Percentiles rank a stretch among this genome's conserved stretches.
phyloP scores from a whole-genome alignment of 1,140 invertebrate genomes.

The Heliothis subflexa region DNA sequence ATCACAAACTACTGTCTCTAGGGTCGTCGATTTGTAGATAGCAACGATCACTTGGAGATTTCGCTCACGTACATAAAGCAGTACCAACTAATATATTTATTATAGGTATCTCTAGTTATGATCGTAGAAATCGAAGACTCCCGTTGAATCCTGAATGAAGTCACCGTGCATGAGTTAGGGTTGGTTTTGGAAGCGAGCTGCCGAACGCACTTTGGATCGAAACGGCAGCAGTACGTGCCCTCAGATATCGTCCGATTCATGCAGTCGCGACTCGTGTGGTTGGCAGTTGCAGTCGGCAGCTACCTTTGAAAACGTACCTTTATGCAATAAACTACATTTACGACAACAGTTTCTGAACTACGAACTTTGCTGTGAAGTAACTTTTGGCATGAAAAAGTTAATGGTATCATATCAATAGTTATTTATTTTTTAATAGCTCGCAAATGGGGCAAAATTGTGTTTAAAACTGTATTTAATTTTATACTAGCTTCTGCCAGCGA shows the following conservation, averaged over 20 bases:
- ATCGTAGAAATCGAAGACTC: background rate
- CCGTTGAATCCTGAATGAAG: background rate
- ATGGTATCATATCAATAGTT: no score
- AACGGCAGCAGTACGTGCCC: no score
- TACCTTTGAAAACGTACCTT: no score
- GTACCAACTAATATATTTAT: background rate
- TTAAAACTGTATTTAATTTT: no score
- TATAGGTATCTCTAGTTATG: background rate
- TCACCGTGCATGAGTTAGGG: background rate
- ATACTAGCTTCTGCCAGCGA: no score
- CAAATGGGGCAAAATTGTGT: no score
- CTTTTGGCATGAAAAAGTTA: background rate
- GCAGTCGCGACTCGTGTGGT: no score
- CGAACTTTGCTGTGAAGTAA: background rate
- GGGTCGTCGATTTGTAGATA: slow-evolving; percentile 2
- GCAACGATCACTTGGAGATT: background rate
- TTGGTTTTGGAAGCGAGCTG: no score
- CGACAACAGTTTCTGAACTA: background rate
- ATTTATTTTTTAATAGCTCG: no score
- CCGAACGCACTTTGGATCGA: no score
- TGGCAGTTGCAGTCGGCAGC: no score
- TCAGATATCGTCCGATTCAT: no score
- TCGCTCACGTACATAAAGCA: background rate
- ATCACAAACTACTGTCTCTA: background rate
- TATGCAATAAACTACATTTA: background rate